Base-by-base conservation (phyloP, 2,888 invertebrate genomes). In the Tyria jacobaeae region DNA sequence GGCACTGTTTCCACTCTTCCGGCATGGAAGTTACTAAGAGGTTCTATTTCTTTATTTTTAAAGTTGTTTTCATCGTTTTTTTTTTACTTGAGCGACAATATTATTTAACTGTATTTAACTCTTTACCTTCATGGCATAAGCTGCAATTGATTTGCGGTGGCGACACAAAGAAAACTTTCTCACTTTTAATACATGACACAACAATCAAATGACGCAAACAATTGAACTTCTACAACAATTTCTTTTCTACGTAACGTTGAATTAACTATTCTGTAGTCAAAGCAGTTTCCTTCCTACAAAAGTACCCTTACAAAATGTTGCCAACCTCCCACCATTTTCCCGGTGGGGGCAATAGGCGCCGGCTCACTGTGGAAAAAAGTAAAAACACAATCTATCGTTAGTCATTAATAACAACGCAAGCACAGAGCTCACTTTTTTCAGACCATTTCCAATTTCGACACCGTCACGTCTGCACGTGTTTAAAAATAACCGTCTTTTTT, bases 341-440 rank as follows among this genome's bases (percentile, higher is more conserved):
- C 90, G 87, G 92, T 90, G 93, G 92, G 92, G 93, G 85, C 85
- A 81, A 72, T 80, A 85, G 83, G 88, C 91, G 89, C 88, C 86
- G 85, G 85, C 81, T 82, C 79, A 80, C 74, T 72, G 77, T 86
- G 88, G 87, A 92, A 93, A 92, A 92, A 92, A 91, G 90, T 89
- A 90, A 92, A 92, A 92, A 89, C 88, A 90, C 83, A n/a, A n/a
- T n/a, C n/a, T 82, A 84, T 87, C 83, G 85, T 86, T 85, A 89
- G 88, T 89, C 89, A 89, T 89, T 88, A 90, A 89, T 86, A 89
- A 86, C 88, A 77, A 61, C 75, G 85, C 84, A 83, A 81, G 81
- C 81, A 85, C 84, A 82, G 74, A 70, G 78, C 64, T 66, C 71
- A 67, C 85, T 88, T 89, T 90, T 91, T 91, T 87, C 84, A 77